Evolutionary conservation across 2,888 invertebrate genomes (phyloP).

Genomic region (Hirudinaria manillensis): DNA sequence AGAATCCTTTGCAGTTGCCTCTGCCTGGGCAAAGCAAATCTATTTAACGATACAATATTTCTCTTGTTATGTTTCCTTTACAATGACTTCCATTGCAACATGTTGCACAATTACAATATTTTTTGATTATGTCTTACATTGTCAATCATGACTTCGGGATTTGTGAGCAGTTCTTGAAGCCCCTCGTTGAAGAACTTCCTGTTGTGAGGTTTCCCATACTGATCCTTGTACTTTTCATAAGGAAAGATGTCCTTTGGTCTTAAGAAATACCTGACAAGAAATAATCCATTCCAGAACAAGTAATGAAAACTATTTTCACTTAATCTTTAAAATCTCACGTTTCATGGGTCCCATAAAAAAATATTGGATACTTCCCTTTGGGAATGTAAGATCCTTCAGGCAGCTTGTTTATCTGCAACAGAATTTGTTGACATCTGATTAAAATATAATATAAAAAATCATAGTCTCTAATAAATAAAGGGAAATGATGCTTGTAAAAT

Average conservation of each 20-base stretch:
- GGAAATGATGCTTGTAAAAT: not conserved
- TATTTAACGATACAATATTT: too few species aligned
- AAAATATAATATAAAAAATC: conserved; percentile 6
- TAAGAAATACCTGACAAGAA: conserved; percentile 62
- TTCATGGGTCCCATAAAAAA: conserved; percentile 90
- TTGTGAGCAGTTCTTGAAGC: conserved; percentile 68
- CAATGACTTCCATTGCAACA: too few species aligned
- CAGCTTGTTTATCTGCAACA: conserved; percentile 50
- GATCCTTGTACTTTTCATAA: conserved; percentile 73
- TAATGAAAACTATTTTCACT: not conserved
- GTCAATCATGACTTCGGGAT: conserved; percentile 37
- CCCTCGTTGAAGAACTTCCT: conserved; percentile 77
- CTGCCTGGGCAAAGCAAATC: too few species aligned
- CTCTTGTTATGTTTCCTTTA: too few species aligned
- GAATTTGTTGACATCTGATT: not conserved
- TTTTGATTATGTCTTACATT: too few species aligned
- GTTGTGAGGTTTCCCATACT: conserved; percentile 72
- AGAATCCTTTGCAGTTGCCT: too few species aligned
- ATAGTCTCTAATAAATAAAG: not conserved
- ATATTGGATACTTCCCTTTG: conserved; percentile 61
- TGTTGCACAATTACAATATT: too few species aligned
- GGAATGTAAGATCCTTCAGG: conserved; percentile 46
- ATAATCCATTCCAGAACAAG: not conserved
- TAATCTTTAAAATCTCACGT: conserved; percentile 62
- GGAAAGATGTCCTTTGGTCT: conserved; percentile 78